Percentiles rank a stretch among this genome's conserved stretches.
These are phyloP conservation scores for Hypomesus transpacificus DNA, from an alignment of 2,113 vertebrate genomes.

Conservation along the genomic window DNA sequence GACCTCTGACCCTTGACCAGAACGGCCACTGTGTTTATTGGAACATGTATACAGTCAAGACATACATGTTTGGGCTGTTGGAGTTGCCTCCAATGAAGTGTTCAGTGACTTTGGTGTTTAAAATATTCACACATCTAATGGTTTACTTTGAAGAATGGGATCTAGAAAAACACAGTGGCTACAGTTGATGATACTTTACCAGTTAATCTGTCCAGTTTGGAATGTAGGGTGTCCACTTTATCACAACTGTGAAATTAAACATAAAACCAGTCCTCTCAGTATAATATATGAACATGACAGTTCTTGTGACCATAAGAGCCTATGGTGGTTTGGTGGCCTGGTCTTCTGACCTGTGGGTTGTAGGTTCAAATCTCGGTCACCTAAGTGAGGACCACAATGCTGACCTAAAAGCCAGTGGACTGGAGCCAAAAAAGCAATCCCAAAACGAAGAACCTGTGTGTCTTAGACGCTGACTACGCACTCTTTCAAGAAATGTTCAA, in stretches of 20 bases:
- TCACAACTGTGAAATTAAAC: too few relatives aligned
- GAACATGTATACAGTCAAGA: too few relatives aligned
- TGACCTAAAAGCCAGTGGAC: slow-evolving; percentile 47
- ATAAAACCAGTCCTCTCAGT: background rate
- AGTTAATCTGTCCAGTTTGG: too few relatives aligned
- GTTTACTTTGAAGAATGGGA: too few relatives aligned
- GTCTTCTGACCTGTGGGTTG: slow-evolving; percentile 55
- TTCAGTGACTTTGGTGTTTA: too few relatives aligned
- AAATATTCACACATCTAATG: too few relatives aligned
- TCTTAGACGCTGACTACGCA: too few relatives aligned
- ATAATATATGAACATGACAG: slow-evolving; percentile 20
- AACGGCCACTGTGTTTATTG: background rate
- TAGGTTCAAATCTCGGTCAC: slow-evolving; percentile 60
- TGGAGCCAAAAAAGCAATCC: slow-evolving; percentile 42
- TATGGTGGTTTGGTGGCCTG: slow-evolving; percentile 65
- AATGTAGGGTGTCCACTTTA: too few relatives aligned
- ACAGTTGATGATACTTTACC: too few relatives aligned
- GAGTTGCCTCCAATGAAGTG: background rate
- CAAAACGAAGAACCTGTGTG: slow-evolving; percentile 26
- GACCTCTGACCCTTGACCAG: slow-evolving; percentile 28
- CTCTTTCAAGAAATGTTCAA: too few relatives aligned
- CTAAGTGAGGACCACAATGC: slow-evolving; percentile 32
- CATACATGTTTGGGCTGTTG: background rate
- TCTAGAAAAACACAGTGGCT: too few relatives aligned
- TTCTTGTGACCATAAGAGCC: background rate